Evolutionary conservation across 37 sponge, comb jelly and placozoan species (phyloP).

Genomic region (Chondrilla cf. caribensis): DNA sequence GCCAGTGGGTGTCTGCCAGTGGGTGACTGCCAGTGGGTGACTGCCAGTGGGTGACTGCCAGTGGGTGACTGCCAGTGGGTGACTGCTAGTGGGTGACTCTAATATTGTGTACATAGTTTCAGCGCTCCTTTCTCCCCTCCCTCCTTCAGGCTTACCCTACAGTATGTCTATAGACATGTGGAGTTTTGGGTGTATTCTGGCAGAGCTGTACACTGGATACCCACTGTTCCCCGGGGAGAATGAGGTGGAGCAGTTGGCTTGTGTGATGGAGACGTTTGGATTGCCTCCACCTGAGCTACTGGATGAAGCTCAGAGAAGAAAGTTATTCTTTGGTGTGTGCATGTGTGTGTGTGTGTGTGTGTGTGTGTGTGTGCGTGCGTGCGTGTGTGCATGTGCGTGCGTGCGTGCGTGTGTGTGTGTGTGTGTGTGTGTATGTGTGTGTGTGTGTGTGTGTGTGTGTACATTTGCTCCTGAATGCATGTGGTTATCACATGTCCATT

Average conservation of each 20-base stretch:
- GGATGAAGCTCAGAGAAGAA: constrained; percentile 81
- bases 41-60: too few species aligned
- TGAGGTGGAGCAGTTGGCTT: constrained; percentile 87
- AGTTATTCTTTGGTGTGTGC: constrained; percentile 12
- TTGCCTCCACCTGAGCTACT: constrained; percentile 55
- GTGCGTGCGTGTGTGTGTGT: constrained; percentile 1
- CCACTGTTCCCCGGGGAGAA: constrained; percentile 94
- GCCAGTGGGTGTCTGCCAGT: too few species aligned
- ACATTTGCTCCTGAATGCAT: too few species aligned
- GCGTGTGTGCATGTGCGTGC: background rate
- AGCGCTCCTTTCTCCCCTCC: background rate
- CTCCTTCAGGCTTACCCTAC: constrained; percentile 68
- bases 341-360: constrained; percentile 16
- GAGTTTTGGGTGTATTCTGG: constrained; percentile 85
- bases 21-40: too few species aligned
- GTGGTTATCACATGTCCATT: too few species aligned
- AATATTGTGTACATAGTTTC: too few species aligned
- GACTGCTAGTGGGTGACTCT: too few species aligned
- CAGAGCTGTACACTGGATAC: constrained; percentile 87
- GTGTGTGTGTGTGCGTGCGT: constrained; percentile 21
- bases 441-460: background rate
- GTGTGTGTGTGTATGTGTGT: background rate
- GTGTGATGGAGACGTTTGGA: constrained; percentile 85
- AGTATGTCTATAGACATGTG: constrained; percentile 93
- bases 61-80: too few species aligned